phyloP scores from a whole-genome alignment of 2,888 invertebrate genomes.

The Griposia aprilina region DNA sequence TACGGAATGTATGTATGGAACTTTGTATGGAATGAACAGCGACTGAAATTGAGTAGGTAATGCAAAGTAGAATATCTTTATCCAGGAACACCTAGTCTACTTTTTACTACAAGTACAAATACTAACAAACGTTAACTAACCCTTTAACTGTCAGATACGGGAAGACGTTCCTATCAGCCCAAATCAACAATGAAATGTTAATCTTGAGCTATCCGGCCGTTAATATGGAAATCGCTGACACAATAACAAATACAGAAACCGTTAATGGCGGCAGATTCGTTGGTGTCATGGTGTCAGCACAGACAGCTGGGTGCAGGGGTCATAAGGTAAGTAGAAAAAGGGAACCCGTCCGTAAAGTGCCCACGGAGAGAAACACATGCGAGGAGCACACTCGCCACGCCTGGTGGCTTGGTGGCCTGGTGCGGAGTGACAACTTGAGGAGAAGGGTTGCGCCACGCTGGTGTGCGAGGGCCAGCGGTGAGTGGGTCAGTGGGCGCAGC shows the following conservation, averaged over 20 bases:
- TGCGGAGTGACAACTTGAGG: no score
- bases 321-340: no score
- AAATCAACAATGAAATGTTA: neutral
- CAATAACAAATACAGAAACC: neutral
- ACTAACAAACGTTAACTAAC: neutral
- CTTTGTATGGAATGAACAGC: no score
- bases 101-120: neutral
- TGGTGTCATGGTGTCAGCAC: neutral
- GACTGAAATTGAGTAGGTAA: neutral
- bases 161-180: neutral
- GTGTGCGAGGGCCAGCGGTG: neutral
- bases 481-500: constrained; percentile 37
- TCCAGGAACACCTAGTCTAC: neutral
- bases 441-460: neutral
- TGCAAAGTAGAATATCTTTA: neutral
- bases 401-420: neutral
- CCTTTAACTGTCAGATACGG: neutral
- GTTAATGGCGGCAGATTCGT: neutral
- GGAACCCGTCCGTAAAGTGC: no score
- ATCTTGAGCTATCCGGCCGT: neutral
- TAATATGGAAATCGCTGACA: constrained; percentile 7
- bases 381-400: constrained; percentile 1
- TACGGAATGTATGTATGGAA: no score
- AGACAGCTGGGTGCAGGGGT: neutral
- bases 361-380: neutral